Base-by-base conservation (phyloP, 2,888 invertebrate species). In the Clanis bilineata region DNA sequence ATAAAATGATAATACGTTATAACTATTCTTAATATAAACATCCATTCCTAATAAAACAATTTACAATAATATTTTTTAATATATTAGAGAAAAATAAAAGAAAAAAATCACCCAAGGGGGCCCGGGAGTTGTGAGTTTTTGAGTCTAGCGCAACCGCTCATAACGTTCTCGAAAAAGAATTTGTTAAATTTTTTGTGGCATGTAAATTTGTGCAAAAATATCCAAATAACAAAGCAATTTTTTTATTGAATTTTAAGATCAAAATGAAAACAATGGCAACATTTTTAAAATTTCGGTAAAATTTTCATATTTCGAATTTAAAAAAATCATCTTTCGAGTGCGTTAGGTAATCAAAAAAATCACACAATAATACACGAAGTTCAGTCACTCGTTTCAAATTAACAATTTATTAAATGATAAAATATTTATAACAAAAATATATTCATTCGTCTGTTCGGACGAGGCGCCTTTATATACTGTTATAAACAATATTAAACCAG, bases 41-140 rank as follows among this genome's bases (percentile, higher is more conserved):
- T 90, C 77, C 85, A 84, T 87, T 80, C 79, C 81, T 89, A 86
- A 87, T 89, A 86, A 87, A 90, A 86, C 83, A 90, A 88, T 88
- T 88, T 90, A 88, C 89, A 89, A 83, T 83, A 80, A 78, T 70
- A 77, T 80, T 79, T 80, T 79, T 80, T 77, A 79, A 76, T 79
- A 77, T 80, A 76, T 77, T 80, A 75, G 74, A 80, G 78, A 77
- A 72, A 73, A 70, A 66, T 69, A 69, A 68, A 64, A 66, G 71
- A 68, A 66, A 70, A 74, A 73, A 68, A 18, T 18, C 25, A 58
- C 47, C 25, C 39, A 38, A 39, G 25, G 22, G 45, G 47, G 66
- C 66, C 68, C 67, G 65, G 63, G 62, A 65, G 62, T 59, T 47
- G 65, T 38, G 58, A 58, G 39, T 12, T 57, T 36, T 32, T 67